Evolutionary conservation across 92 coral and sea anemone genomes (phyloP).

Genomic region (Palythoa heliodiscus): DNA sequence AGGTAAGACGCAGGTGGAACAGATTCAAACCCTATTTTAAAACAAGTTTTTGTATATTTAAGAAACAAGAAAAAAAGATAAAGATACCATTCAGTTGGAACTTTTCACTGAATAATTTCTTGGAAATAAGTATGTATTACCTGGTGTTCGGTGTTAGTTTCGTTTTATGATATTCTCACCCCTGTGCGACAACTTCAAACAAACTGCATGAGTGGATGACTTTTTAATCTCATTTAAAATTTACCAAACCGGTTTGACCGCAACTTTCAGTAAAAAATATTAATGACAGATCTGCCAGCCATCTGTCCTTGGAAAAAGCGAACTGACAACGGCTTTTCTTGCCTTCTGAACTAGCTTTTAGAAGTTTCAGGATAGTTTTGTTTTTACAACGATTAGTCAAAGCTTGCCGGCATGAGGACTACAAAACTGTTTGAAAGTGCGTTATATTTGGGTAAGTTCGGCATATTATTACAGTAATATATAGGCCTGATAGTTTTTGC

Average conservation of each 20-base stretch:
- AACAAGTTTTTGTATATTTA: too few relatives aligned
- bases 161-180: not conserved
- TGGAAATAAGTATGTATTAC: too few relatives aligned
- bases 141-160: not conserved
- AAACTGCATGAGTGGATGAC: not conserved
- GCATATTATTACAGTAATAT: not conserved
- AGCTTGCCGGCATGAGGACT: not conserved
- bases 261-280: not conserved
- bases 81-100: not conserved
- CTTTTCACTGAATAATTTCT: not conserved
- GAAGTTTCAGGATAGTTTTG: not conserved
- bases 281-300: not conserved
- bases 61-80: too few relatives aligned
- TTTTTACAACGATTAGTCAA: not conserved
- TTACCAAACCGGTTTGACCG: not conserved
- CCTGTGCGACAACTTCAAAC: not conserved
- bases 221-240: conserved; percentile 1
- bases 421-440: not conserved
- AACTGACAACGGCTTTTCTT: not conserved
- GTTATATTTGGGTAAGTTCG: not conserved
- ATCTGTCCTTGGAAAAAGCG: not conserved
- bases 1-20: too few relatives aligned
- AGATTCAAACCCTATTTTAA: too few relatives aligned
- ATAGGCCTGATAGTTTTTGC: too few relatives aligned
- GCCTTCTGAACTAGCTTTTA: not conserved